Percentiles rank a stretch among this genome's conserved stretches.
phyloP scores from a whole-genome alignment of 2,888 invertebrate genomes.

The Melanchra persicariae region DNA sequence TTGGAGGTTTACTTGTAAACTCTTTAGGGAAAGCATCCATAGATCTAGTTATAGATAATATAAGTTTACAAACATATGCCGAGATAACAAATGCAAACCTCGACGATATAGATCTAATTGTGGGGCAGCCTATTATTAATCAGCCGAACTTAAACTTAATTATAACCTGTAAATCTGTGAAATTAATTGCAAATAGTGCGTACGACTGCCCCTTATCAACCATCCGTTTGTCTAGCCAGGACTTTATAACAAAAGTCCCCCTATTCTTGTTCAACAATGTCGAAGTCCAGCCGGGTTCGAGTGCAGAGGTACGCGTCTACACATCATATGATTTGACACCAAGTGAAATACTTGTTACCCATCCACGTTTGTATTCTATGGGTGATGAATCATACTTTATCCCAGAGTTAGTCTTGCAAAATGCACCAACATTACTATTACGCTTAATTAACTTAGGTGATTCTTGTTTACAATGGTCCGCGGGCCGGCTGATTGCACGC shows the following conservation, averaged over 20 bases:
- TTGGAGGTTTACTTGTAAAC: too few species aligned
- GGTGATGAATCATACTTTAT: conserved; percentile 1
- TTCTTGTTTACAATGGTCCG: conserved; percentile 1
- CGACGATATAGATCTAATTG: too few species aligned
- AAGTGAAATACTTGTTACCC: conserved; percentile 6
- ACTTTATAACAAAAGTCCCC: not conserved
- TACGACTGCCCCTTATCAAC: not conserved
- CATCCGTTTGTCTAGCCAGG: not conserved
- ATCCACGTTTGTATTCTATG: conserved; percentile 2
- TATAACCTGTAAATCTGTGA: too few species aligned
- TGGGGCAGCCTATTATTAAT: too few species aligned
- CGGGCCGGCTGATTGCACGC: not conserved
- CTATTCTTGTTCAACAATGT: not conserved
- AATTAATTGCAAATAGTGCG: not conserved
- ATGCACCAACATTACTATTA: not conserved
- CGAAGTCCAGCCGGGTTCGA: conserved; percentile 1
- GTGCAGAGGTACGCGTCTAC: conserved; percentile 9
- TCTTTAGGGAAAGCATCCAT: too few species aligned
- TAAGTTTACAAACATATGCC: too few species aligned
- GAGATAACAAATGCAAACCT: too few species aligned
- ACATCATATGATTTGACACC: conserved; percentile 3
- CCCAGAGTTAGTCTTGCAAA: not conserved
- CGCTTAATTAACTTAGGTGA: conserved; percentile 3
- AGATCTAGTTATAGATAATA: too few species aligned
- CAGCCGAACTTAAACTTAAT: too few species aligned